These are phyloP conservation scores for Protonemura montana DNA, from an alignment of 2,888 invertebrate genomes.

Conservation along the genomic window DNA sequence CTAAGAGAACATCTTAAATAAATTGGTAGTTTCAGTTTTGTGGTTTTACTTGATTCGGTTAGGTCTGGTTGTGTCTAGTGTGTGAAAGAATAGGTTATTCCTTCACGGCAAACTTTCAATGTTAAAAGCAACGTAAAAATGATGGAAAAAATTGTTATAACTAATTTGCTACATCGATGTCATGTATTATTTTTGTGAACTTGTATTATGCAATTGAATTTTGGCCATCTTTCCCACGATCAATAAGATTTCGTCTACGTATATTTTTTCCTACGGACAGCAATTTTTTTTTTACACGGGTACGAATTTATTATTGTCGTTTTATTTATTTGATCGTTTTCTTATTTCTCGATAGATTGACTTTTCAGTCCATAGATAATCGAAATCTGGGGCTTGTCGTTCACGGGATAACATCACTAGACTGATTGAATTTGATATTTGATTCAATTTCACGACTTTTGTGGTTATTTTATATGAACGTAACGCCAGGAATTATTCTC, in stretches of 20 bases:
- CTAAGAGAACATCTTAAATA: constrained; percentile 19
- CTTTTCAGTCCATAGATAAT: not conserved
- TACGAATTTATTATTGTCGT: constrained; percentile 4
- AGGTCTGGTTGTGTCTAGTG: not conserved
- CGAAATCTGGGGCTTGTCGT: constrained; percentile 7
- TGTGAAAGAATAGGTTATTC: constrained; percentile 3
- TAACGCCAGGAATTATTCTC: not conserved
- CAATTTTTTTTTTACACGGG: not conserved
- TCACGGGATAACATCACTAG: not conserved
- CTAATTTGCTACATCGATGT: not conserved
- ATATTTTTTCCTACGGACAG: not conserved
- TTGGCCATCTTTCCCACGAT: not conserved
- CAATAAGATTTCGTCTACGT: not conserved
- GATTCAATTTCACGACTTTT: constrained; percentile 2
- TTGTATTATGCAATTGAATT: constrained; percentile 12
- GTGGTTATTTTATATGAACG: constrained; percentile 4
- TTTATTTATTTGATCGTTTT: constrained; percentile 12
- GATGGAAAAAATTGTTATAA: not conserved
- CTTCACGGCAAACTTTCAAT: not conserved
- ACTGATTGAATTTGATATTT: constrained; percentile 12
- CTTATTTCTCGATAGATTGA: not conserved
- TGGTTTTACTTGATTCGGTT: constrained; percentile 25
- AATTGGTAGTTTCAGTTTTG: constrained; percentile 25
- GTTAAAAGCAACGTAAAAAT: not conserved
- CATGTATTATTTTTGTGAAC: constrained; percentile 4